Evolutionary conservation across 2,113 vertebrate genomes (phyloP).

Genomic region (Dolichallabes microphthalmus): DNA sequence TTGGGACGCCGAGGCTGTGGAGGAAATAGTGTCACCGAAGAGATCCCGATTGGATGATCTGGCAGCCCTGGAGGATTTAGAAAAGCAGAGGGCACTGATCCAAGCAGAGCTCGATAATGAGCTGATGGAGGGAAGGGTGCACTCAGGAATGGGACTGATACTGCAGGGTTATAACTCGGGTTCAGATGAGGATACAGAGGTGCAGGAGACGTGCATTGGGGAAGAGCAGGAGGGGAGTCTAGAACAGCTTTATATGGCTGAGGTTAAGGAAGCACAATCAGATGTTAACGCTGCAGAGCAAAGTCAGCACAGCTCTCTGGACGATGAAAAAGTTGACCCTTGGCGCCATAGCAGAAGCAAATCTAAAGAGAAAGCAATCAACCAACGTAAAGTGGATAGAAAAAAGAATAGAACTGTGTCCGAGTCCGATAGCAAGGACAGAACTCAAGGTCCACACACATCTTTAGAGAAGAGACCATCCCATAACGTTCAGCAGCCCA

Average conservation of each 20-base stretch:
- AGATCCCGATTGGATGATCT: constrained; percentile 93
- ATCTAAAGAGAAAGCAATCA: constrained; percentile 33
- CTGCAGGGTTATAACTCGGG: constrained; percentile 97
- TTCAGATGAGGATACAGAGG: constrained; percentile 87
- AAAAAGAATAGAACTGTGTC: constrained; percentile 31
- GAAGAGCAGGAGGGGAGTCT: constrained; percentile 56
- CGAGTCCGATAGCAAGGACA: constrained; percentile 21
- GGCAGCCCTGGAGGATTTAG: constrained; percentile 93
- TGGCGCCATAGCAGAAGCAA: constrained; percentile 85
- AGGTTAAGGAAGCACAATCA: not conserved
- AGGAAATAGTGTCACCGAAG: constrained; percentile 80
- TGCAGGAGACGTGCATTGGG: constrained; percentile 74
- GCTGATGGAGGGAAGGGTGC: constrained; percentile 95
- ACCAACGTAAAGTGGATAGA: constrained; percentile 36
- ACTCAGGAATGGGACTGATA: constrained; percentile 98
- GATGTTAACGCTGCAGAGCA: not conserved
- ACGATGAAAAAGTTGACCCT: constrained; percentile 76
- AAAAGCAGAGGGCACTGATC: constrained; percentile 96
- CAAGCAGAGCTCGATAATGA: constrained; percentile 99
- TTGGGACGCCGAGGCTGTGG: constrained; percentile 71
- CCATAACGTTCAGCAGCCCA: constrained; percentile 32
- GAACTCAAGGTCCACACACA: constrained; percentile 12
- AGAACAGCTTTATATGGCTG: not conserved
- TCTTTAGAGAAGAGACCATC: constrained; percentile 54
- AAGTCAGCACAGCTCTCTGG: constrained; percentile 73